Percentiles rank a stretch among this genome's conserved stretches.
phyloP scores from a whole-genome alignment of 2,113 vertebrate genomes.

The Nettapus auritus region DNA sequence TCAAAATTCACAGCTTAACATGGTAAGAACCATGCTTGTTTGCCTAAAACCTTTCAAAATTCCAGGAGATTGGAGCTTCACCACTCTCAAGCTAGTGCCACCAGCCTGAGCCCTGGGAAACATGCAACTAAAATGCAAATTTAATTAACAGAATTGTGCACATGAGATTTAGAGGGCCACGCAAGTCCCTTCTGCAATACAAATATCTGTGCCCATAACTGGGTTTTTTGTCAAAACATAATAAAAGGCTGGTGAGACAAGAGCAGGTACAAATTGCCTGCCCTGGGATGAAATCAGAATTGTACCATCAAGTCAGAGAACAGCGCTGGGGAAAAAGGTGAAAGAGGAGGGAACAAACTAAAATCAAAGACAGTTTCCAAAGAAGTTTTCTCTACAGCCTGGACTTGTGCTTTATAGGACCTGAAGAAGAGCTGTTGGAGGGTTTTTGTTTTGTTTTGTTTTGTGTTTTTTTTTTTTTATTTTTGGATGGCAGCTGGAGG shows the following conservation, averaged over 20 bases:
- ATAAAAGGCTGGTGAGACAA: not conserved
- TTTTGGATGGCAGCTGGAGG: not conserved
- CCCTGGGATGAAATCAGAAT: not conserved
- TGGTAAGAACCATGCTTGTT: not conserved
- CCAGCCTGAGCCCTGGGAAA: not conserved
- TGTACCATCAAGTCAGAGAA: not conserved
- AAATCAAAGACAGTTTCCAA: not conserved
- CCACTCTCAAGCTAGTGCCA: not conserved
- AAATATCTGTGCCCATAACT: not conserved
- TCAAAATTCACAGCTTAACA: not conserved
- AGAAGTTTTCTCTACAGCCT: fast-evolving
- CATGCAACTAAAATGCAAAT: not conserved
- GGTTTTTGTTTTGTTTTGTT: no score
- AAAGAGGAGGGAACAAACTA: not conserved
- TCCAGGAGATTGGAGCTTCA: not conserved
- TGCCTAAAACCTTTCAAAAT: not conserved
- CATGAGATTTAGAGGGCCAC: not conserved
- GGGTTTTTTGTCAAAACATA: constrained; percentile 1
- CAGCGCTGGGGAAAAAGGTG: not conserved
- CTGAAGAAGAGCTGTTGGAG: not conserved
- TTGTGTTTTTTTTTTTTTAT: no score
- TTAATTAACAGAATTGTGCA: constrained; percentile 12
- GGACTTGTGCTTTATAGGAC: not conserved
- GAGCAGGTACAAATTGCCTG: not conserved
- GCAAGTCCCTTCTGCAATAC: not conserved